A percentile compares a stretch with the other conserved stretches of the same genome.
Conservation (phyloP, 2,888 invertebrate genomes). For the Heliconius aoede region DNA sequence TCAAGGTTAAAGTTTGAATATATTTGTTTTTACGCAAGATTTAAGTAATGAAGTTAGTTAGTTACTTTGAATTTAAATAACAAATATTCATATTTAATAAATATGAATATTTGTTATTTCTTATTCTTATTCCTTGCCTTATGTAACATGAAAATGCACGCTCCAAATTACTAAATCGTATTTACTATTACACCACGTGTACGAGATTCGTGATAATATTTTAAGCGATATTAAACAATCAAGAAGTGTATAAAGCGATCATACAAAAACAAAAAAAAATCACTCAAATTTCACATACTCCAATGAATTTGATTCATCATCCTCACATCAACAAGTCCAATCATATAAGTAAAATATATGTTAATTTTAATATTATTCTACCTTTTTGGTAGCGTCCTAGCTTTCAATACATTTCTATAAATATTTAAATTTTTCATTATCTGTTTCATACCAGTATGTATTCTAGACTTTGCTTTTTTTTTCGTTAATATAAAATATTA, state of each 20-base stretch:
- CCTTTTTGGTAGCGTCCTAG: conserved; percentile 76
- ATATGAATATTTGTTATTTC: too few species aligned
- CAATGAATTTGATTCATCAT: conserved; percentile 70
- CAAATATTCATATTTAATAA: too few species aligned
- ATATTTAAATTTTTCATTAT: neutral
- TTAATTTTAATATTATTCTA: conserved; percentile 60
- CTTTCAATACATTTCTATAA: conserved; percentile 52
- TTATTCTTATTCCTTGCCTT: too few species aligned
- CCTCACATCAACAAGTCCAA: conserved; percentile 47
- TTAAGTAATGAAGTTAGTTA: too few species aligned
- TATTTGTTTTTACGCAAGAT: too few species aligned
- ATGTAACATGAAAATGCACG: too few species aligned
- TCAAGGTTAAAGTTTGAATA: too few species aligned
- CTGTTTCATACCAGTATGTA: too few species aligned
- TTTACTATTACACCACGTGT: neutral
- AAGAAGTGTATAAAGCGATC: neutral
- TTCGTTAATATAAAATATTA: too few species aligned
- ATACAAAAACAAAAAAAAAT: conserved; percentile 25
- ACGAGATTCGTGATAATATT: neutral
- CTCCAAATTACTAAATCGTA: too few species aligned
- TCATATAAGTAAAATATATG: conserved; percentile 60
- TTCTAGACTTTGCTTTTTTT: neutral
- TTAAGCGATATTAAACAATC: neutral
- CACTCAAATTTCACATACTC: conserved; percentile 46
- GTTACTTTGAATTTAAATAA: too few species aligned